phyloP scores from a whole-genome alignment of 2,888 invertebrate species.

The Nematopogon swammerdamellus region DNA sequence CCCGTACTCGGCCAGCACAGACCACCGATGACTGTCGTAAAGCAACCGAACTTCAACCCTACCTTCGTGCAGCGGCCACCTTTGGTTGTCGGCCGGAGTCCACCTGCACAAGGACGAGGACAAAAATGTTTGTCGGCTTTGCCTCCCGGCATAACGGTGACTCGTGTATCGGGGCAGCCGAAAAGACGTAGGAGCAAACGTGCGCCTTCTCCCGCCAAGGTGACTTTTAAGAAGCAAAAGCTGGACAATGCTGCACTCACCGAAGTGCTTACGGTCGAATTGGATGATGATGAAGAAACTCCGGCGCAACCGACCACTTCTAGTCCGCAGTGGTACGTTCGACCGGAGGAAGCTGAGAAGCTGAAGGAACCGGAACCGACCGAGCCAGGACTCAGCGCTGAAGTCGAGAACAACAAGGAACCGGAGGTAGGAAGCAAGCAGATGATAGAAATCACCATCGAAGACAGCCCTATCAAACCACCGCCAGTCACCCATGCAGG shows the following conservation, averaged over 20 bases:
- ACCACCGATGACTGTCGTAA: too few species aligned
- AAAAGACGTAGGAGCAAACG: background rate
- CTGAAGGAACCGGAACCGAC: background rate
- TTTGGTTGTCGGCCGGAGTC: too few species aligned
- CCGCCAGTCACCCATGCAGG: constrained; percentile 17
- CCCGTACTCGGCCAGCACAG: too few species aligned
- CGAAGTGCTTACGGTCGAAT: constrained; percentile 29
- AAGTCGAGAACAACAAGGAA: constrained; percentile 34
- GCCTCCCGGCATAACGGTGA: constrained; percentile 34
- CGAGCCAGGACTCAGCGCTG: constrained; percentile 7
- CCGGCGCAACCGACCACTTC: constrained; percentile 9
- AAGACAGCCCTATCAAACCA: constrained; percentile 41
- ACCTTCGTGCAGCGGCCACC: too few species aligned
- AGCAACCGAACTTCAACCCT: too few species aligned
- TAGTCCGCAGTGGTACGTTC: constrained; percentile 38
- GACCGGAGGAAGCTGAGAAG: constrained; percentile 27
- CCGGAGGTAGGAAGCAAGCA: constrained; percentile 20
- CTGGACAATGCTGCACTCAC: constrained; percentile 7
- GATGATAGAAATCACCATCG: constrained; percentile 41
- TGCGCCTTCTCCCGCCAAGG: background rate
- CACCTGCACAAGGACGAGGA: too few species aligned
- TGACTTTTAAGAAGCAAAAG: constrained; percentile 11
- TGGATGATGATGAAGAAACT: constrained; percentile 35
- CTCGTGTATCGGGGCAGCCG: constrained; percentile 10
- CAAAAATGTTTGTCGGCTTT: too few species aligned